Conservation (phyloP, 2,113 vertebrate genomes). For the Chamaea fasciata region DNA sequence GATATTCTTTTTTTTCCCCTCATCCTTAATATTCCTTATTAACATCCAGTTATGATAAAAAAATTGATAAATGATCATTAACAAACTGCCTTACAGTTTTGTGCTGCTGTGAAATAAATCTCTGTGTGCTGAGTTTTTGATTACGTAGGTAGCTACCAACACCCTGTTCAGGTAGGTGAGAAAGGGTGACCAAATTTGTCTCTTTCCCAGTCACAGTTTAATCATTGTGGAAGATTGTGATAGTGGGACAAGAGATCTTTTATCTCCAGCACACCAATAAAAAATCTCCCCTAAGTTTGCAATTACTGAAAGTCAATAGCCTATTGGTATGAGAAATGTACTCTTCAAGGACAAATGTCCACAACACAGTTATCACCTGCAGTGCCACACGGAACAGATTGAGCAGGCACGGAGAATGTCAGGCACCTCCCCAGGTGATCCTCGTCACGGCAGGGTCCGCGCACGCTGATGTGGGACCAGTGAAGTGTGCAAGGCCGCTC, state of each 20-base stretch:
- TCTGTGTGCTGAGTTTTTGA: neutral
- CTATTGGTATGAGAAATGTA: conserved; percentile 50
- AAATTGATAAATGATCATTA: conserved; percentile 5
- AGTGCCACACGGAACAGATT: conserved; percentile 42
- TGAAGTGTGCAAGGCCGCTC: conserved; percentile 51
- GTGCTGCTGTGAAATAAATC: neutral
- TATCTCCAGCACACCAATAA: conserved; percentile 25
- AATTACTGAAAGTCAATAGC: conserved; percentile 57
- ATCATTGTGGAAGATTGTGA: neutral
- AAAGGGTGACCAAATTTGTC: neutral
- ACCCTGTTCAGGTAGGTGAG: neutral
- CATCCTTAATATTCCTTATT: conserved; percentile 24
- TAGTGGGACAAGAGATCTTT: conserved; percentile 20
- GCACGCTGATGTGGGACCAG: neutral
- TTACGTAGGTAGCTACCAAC: neutral
- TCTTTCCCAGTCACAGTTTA: neutral
- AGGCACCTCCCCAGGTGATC: conserved; percentile 45
- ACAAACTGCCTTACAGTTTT: neutral
- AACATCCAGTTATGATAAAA: conserved; percentile 10
- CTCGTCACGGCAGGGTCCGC: neutral
- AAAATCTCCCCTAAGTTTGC: conserved; percentile 53
- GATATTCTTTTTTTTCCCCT: neutral
- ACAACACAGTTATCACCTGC: conserved; percentile 41
- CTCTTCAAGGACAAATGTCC: conserved; percentile 15
- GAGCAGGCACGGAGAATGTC: conserved; percentile 2